Evolutionary conservation across 2,113 vertebrate species (phyloP), one percentile per base, ranked within the genome.

Genomic region (Odobenus rosmarus): DNA sequence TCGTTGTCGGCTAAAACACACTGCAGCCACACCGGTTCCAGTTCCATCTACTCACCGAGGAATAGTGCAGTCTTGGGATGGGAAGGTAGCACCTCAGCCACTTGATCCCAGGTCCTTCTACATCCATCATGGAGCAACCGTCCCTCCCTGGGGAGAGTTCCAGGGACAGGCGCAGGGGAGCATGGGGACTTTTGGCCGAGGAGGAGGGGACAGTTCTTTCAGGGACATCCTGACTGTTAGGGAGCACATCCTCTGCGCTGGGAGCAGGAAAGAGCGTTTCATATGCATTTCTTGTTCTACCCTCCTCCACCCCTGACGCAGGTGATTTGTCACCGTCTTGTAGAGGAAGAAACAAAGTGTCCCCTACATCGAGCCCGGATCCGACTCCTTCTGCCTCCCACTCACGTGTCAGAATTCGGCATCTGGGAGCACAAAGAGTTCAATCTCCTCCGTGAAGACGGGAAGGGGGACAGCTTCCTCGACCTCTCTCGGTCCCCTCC

Each of bases 401-500:
- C 13, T 83, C 26, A 39, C 33, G 1, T 14, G 18, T 82, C 28
- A 24, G 72, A 64, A 51, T 89, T 33, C 18, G 42, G 28, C 12
- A 2, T 89, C 42, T 0, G 0, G 7, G 46, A 67, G 15, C 79
- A 16, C n/a, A 79, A 11, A 61, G 61, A 51, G 2, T 23, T 62
- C 11, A 33, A 1, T 9, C 26, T 71, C 61, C 16, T 69, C 39
- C 28, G 0, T 8, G 31, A 62, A 81, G n/a, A 31, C 28, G 0
- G 18, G 7, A 61, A 64, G 31, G 57, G 42, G 9, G 36, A 55
- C 15, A 5, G 21, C 4, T 57, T 90, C 39, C 42, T 36, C 0
- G 1, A 31, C 11, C 46, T 42, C 39, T 82, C 57, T 71, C 12
- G 0, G 46, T 21, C 42, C 51, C 36, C n/a, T 80, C 53, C 19